phyloP scores from a whole-genome alignment of 2,113 vertebrate genomes.

The Danionella cerebrum region DNA sequence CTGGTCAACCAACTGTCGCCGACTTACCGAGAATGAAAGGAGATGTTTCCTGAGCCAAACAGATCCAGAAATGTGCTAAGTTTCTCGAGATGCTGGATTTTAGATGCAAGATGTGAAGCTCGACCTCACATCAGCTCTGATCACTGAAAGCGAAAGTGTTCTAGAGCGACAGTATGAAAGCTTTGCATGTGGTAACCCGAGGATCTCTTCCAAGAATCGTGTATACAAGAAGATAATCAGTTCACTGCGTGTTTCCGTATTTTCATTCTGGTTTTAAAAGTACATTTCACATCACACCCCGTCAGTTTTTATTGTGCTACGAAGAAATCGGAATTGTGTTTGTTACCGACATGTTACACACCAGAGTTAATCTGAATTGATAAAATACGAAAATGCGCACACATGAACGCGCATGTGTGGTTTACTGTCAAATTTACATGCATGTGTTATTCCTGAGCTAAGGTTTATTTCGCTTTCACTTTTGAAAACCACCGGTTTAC shows the following conservation, averaged over 20 bases:
- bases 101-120: neutral
- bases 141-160: slow-evolving; percentile 5
- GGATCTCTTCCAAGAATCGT: neutral
- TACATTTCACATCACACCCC: no score
- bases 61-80: neutral
- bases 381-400: no score
- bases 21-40: neutral
- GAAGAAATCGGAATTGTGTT: no score
- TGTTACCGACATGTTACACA: no score
- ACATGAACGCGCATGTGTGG: no score
- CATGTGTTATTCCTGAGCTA: no score
- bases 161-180: neutral
- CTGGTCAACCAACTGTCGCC: neutral
- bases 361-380: no score
- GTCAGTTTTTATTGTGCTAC: no score
- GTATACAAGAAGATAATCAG: no score
- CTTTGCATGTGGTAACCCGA: neutral
- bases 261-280: no score
- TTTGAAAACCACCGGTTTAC: neutral
- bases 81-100: neutral
- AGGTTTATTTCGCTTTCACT: slow-evolving; percentile 7
- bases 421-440: no score
- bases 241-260: no score
- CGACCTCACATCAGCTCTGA: neutral
- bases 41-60: neutral